Evolutionary conservation across 2,888 invertebrate species (phyloP), one percentile per base, ranked within the genome.

Genomic region (Leucophenga maculata): DNA sequence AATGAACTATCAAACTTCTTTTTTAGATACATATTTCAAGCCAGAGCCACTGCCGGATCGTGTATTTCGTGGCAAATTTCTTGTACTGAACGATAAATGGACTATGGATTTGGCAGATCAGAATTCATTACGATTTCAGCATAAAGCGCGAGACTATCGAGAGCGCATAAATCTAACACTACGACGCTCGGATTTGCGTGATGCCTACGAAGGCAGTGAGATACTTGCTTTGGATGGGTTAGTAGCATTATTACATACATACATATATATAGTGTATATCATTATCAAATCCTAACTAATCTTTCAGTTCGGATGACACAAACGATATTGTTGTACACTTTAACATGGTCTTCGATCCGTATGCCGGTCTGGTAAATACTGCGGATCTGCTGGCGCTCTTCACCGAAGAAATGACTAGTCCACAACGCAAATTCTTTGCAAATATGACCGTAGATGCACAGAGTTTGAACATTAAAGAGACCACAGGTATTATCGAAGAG

Each of bases 211-310:
- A 72, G 92, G 93, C 22, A 93, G 94, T 32, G 96, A 96, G 85
- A 93, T 96, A 69, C 90, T 96, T 66, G 96, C 96, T 22, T 90
- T 96, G 66, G 96, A 96, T 87, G 95, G 94, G 95, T 95, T 89
- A 91, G 90, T 83, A 67, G 44, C 50, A 48, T 57, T 39, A 39
- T 26, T 39, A 39, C 8, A 32, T 32, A 32, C 32, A 32, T 32
- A 32, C 8, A 32, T 32, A 32, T 32, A 32, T 32, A 32, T 8
- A 32, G n/a, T 32, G 8, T 32, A 32, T 8, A 32, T 32, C 8
- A 32, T 32, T n/a, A n/a, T 39, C 1, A 39, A 39, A 6, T 39
- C 8, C n/a, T 9, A 26, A 67, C 13, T 14, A 6, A 13, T 55
- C n/a, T 14, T 50, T n/a, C 86, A 94, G 93, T 39, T 90, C 90